A percentile compares a stretch with the other conserved stretches of the same genome.
Conservation (phyloP, 2,797 vertebrate genomes). For the Botia kubotai region DNA sequence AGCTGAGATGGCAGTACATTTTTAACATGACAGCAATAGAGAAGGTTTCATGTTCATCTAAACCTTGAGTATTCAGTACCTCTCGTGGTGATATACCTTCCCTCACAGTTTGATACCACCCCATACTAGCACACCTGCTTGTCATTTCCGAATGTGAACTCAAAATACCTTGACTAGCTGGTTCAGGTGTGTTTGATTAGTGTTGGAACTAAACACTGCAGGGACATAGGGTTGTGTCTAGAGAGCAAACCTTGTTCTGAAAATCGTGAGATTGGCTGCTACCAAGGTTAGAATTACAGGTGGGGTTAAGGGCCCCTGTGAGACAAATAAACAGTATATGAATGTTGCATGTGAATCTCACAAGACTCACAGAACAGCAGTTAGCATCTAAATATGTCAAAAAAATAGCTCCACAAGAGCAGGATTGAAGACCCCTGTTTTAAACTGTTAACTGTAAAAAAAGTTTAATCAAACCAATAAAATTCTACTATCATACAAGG, state of each 20-base stretch:
- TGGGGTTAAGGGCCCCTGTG: neutral
- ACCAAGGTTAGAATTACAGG: neutral
- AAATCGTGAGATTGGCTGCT: neutral
- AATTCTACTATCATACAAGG: neutral
- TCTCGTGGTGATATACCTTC: slow-evolving; percentile 10
- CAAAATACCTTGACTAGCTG: slow-evolving; percentile 14
- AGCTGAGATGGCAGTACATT: slow-evolving; percentile 4
- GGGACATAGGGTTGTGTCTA: neutral
- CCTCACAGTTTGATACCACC: neutral
- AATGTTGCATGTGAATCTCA: neutral
- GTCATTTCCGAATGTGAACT: slow-evolving; percentile 15
- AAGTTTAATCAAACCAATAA: neutral
- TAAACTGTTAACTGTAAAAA: neutral
- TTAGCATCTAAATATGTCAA: neutral
- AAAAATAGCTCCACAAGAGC: neutral
- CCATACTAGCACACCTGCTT: slow-evolving; percentile 5
- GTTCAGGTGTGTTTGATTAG: slow-evolving; percentile 21
- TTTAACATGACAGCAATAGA: neutral
- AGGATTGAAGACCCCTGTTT: neutral
- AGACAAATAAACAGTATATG: slow-evolving; percentile 6
- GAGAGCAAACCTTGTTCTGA: neutral
- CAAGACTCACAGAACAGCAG: neutral
- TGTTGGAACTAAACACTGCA: neutral
- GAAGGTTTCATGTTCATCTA: neutral
- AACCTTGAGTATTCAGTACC: neutral